Base-by-base conservation (phyloP, 2,797 vertebrate genomes). In the Rhynchonycteris naso region DNA sequence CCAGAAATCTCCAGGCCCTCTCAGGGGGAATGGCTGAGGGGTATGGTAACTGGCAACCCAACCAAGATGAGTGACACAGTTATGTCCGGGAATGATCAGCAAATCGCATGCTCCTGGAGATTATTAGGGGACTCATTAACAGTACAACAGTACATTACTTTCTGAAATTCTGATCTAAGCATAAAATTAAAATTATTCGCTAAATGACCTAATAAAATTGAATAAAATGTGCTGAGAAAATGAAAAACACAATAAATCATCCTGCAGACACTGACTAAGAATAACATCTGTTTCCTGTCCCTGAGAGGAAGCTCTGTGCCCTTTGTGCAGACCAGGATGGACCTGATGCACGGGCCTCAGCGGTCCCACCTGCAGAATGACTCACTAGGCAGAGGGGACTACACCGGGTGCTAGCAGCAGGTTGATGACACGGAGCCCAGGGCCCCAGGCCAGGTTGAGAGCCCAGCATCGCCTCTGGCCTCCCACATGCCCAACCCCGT, bases 131-230 rank as follows among this genome's bases (percentile, higher is more conserved):
- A 98, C 98, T 98, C 98, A 98, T 98, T 98, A 99, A 98, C 97
- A 80, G 97, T 98, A 98, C 97, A 98, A 98, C 98, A 98, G 98
- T 98, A 98, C 98, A 98, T 98, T 98, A 98, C 98, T 98, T 98
- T 98, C 97, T 97, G 97, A 98, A 99, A 98, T 98, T 98, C 98
- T 98, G 97, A 98, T 98, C 98, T 98, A 98, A 98, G 98, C 98
- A 98, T 97, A 98, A 98, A 98, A 98, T 98, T 98, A 98, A 98
- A 98, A 98, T 98, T 98, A 98, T 98, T 98, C 98, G 98, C 98
- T 98, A 98, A 98, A 98, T 98, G 98, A 98, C 98, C 98, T 98
- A 98, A 98, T 98, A 98, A 98, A 98, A 98, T 98, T 95, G 97
- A 98, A 97, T 96, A 98, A 98, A 98, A 98, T 97, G 94, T 98